Evolutionary conservation across 1,140 invertebrate genomes (phyloP).

Genomic region (Saccostrea echinata): DNA sequence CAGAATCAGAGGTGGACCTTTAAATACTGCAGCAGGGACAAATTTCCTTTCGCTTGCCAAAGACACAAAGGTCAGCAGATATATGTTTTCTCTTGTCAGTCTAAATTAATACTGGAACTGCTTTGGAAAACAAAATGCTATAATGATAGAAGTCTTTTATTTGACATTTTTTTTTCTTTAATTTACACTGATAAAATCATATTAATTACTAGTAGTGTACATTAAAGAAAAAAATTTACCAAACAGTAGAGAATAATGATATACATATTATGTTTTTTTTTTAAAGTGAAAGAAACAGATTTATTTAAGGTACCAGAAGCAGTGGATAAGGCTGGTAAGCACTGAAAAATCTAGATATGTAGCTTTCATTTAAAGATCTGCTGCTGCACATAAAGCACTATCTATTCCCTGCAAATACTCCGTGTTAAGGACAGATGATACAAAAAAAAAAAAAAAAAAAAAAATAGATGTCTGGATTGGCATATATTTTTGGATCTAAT

Average conservation of each 20-base stretch:
- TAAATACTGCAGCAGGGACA: neutral
- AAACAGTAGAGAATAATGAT: neutral
- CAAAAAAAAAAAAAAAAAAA: too few species aligned
- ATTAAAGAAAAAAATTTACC: neutral
- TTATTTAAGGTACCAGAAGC: constrained; percentile 12
- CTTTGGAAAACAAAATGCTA: neutral
- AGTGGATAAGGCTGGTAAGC: neutral
- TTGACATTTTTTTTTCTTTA: too few species aligned
- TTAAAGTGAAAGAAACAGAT: neutral
- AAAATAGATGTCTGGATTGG: too few species aligned
- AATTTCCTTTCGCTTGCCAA: constrained; percentile 1
- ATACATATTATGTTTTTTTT: neutral
- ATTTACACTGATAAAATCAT: neutral
- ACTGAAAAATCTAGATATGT: neutral
- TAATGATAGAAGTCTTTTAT: neutral
- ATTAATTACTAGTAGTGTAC: neutral
- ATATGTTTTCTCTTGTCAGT: neutral
- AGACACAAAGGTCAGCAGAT: neutral
- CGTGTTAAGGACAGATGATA: too few species aligned
- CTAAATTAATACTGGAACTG: neutral
- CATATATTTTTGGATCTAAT: too few species aligned
- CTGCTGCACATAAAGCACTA: too few species aligned
- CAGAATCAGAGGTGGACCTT: neutral
- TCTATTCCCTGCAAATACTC: too few species aligned
- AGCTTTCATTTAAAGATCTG: too few species aligned